phyloP scores from a whole-genome alignment of 2,797 vertebrate genomes.

The Eidolon dupreanum region DNA sequence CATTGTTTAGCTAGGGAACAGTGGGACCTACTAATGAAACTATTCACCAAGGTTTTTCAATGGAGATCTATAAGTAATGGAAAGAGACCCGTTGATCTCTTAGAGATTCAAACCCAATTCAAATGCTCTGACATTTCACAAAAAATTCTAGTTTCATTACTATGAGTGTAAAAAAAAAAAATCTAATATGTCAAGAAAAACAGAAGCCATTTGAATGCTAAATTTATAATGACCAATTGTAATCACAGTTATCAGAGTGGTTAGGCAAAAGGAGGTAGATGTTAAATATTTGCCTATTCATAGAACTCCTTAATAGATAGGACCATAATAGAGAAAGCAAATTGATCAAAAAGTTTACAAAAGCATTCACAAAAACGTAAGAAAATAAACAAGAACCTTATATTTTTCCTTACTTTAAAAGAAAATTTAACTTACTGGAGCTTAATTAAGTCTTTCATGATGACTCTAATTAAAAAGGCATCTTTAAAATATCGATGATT shows the following conservation, averaged over 20 bases:
- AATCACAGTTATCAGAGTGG: background rate
- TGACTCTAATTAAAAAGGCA: slow-evolving; percentile 18
- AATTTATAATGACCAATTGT: background rate
- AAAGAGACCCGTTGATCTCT: background rate
- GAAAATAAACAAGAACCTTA: background rate
- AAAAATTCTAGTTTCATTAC: background rate
- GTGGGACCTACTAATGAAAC: background rate
- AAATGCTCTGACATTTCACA: background rate
- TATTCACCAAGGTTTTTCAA: background rate
- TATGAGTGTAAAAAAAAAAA: background rate
- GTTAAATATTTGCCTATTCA: background rate
- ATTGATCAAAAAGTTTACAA: background rate
- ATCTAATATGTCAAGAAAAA: background rate
- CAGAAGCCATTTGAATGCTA: background rate
- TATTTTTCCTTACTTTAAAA: background rate
- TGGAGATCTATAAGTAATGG: background rate
- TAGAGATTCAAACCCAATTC: background rate
- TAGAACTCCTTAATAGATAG: background rate
- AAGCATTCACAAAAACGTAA: background rate
- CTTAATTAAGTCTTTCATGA: background rate
- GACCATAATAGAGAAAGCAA: background rate
- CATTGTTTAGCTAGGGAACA: background rate
- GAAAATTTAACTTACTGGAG: background rate
- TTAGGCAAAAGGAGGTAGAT: background rate
- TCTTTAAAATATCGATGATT: background rate